phyloP scores from a whole-genome alignment of 2,797 vertebrate species.

The Tadarida brasiliensis region DNA sequence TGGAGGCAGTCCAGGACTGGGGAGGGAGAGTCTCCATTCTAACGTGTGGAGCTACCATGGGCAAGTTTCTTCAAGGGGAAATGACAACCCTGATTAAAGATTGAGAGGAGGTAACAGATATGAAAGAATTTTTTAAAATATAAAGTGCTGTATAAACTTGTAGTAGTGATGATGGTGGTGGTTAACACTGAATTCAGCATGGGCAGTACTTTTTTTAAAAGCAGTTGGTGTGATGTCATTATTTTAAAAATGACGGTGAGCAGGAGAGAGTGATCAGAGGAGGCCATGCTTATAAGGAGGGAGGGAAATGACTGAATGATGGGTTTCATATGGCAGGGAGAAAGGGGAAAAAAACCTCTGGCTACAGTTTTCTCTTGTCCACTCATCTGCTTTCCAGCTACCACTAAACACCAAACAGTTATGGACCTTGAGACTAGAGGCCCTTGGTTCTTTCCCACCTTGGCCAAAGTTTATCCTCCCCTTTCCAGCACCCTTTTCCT shows the following conservation, averaged over 20 bases:
- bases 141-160: not conserved
- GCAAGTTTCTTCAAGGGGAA: not conserved
- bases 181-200: not conserved
- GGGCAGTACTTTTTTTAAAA: not conserved
- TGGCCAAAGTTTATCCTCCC: not conserved
- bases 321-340: not conserved
- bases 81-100: not conserved
- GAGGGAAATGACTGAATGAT: not conserved
- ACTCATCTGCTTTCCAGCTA: not conserved
- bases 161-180: not conserved
- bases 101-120: not conserved
- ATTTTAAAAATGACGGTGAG: not conserved
- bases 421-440: not conserved
- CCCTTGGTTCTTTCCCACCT: not conserved
- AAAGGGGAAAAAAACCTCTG: not conserved
- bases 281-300: not conserved
- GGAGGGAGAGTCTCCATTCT: not conserved
- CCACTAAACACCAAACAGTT: not conserved
- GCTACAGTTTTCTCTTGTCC: not conserved
- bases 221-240: not conserved
- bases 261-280: not conserved
- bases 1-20: not conserved
- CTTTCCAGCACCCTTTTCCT: not conserved
- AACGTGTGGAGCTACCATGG: not conserved
- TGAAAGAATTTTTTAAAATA: conserved; percentile 22